Percentiles rank a stretch among this genome's conserved stretches.
phyloP scores from a whole-genome alignment of 2,113 vertebrate genomes.

The Uropsilus gracilis region DNA sequence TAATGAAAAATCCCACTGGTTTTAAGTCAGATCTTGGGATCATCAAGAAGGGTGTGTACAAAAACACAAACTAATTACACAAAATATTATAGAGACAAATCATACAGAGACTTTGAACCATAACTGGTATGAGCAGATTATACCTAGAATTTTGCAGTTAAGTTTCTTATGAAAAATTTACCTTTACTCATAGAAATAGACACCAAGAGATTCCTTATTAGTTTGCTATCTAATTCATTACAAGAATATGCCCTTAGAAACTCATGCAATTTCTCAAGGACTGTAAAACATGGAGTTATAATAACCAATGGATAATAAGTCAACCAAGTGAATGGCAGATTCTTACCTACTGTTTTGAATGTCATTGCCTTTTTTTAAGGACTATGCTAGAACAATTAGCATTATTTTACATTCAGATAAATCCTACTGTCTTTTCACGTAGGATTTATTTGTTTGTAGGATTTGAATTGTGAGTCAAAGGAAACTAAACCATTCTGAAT shows the following conservation, averaged over 20 bases:
- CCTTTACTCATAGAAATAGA: not conserved
- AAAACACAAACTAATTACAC: not conserved
- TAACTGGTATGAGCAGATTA: not conserved
- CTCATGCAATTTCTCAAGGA: not conserved
- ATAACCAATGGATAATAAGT: not conserved
- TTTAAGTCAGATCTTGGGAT: not conserved
- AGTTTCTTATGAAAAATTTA: slow-evolving; percentile 30
- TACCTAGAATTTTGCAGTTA: not conserved
- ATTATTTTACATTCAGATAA: not conserved
- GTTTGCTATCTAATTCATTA: no score
- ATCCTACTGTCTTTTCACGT: not conserved
- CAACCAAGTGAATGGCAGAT: not conserved
- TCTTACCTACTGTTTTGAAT: not conserved
- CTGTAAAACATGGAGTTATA: not conserved
- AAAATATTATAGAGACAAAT: not conserved
- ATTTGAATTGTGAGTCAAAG: not conserved
- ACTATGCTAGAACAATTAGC: not conserved
- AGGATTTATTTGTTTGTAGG: not conserved
- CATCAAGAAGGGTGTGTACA: not conserved
- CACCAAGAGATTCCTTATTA: not conserved
- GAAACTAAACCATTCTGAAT: not conserved
- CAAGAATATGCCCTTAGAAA: no score
- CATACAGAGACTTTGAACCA: not conserved
- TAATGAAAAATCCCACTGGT: not conserved
- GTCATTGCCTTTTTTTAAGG: not conserved